Evolutionary conservation across 2,888 invertebrate species (phyloP).

Genomic region (Diarsia brunnea): DNA sequence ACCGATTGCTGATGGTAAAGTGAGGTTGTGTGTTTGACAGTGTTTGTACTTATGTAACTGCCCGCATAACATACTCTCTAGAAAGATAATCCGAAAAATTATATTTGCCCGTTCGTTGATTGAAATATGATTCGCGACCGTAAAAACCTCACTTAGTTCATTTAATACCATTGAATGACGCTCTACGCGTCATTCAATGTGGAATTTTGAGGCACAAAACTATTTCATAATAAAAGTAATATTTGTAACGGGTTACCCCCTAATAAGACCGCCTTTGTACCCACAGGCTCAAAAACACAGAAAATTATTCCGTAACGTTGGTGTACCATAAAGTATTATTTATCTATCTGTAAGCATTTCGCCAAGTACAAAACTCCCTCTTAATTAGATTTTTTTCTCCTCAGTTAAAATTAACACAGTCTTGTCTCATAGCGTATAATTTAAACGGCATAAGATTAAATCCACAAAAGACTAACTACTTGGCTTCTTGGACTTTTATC

Average conservation of each 20-base stretch:
- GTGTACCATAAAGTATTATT: not conserved
- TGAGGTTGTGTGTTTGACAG: slow-evolving; percentile 8
- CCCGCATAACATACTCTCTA: not conserved
- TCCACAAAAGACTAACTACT: slow-evolving; percentile 15
- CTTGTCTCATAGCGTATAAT: slow-evolving; percentile 10
- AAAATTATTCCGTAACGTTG: not conserved
- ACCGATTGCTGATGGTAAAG: slow-evolving; percentile 14
- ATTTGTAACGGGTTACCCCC: too few relatives aligned
- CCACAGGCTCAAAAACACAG: not conserved
- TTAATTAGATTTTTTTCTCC: too few relatives aligned
- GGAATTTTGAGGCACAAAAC: too few relatives aligned
- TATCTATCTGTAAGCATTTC: not conserved
- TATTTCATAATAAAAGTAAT: too few relatives aligned
- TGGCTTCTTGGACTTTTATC: slow-evolving; percentile 36
- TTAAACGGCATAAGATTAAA: slow-evolving; percentile 27
- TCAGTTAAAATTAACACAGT: slow-evolving; percentile 21
- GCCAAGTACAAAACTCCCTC: not conserved
- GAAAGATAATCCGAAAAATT: not conserved
- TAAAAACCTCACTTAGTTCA: too few relatives aligned
- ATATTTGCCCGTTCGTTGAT: too few relatives aligned
- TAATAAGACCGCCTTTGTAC: not conserved
- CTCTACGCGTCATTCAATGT: too few relatives aligned
- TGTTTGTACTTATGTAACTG: not conserved
- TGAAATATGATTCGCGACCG: too few relatives aligned
- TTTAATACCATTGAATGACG: too few relatives aligned